Evolutionary conservation across 1,140 invertebrate genomes (phyloP), one percentile per base, ranked within the genome.

Genomic region (Mercenaria mercenaria): DNA sequence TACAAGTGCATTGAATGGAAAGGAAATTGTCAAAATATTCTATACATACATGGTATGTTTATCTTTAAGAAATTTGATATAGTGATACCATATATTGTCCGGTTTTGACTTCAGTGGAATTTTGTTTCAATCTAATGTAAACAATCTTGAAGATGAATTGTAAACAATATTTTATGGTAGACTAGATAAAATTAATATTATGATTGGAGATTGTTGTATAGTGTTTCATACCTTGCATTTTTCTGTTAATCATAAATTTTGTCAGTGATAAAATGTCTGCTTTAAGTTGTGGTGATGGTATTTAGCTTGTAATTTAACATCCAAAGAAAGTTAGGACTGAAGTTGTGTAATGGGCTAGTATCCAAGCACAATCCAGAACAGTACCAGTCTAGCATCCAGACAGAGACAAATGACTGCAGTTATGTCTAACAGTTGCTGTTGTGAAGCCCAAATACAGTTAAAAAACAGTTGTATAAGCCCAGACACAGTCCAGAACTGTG

Each of bases 121-220:
- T 76, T 76, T 50, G 11, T 26, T 76, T 50, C 11, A 76, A 26
- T 50, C 32, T 43, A 50, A 50, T 26, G 72, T 76, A 76, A 76
- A 76, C 72, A 76, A 39, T 76, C 72, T 76, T 50, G 72, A 43
- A 76, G 41, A 76, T 76, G 72, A 50, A 76, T 2, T 43, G 41
- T 76, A 76, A 76, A 76, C 72, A 76, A 50, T 76, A 29, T 76
- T 43, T 47, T 50, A 47, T 47, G n/a, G 39, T 50, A 76, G 72
- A 29, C 72, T 41, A 47, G 41, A 76, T 76, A 23, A 76, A 43
- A 26, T 43, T 76, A 43, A 50, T 76, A 76, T 76, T 67, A 32
- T 32, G 1, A 15, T 64, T 29, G 26, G 26, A 29, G 59, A 64
- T 64, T 64, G 59, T 29, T 26, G 59, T 64, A 23, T 64, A 1